Percentiles rank a stretch among this genome's conserved stretches.
Conservation (phyloP, 2,113 vertebrate genomes). For the Todiramphus saurophagus region DNA sequence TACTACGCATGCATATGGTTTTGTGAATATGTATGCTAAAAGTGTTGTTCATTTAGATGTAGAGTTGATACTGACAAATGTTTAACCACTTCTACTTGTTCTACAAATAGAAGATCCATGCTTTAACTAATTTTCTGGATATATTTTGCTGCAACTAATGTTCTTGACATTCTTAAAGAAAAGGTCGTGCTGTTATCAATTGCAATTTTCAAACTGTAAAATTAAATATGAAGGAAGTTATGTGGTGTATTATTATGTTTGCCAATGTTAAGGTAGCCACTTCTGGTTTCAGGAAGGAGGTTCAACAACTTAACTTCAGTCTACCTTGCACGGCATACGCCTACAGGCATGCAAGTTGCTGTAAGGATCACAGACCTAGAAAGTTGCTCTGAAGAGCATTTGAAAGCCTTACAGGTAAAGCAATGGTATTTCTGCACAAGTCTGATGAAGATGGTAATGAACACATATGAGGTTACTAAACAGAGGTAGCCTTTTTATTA, state of each 20-base stretch:
- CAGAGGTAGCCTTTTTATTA: not conserved
- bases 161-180: not conserved
- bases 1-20: not conserved
- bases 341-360: slow-evolving; percentile 87
- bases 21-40: not conserved
- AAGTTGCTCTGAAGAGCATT: slow-evolving; percentile 90
- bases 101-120: not conserved
- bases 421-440: not conserved
- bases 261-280: not conserved
- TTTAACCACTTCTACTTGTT: not conserved
- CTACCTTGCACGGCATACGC: slow-evolving; percentile 87
- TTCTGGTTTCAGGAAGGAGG: slow-evolving; percentile 82
- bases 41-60: not conserved
- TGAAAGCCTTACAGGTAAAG: slow-evolving; percentile 90
- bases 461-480: not conserved
- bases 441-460: not conserved
- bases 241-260: not conserved
- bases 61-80: not conserved
- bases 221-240: not conserved
- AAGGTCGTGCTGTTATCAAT: not conserved
- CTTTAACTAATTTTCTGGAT: not conserved
- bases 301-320: slow-evolving; percentile 93
- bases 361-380: slow-evolving; percentile 93
- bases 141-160: not conserved
- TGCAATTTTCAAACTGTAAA: not conserved